Percentiles rank a stretch among this genome's conserved stretches.
Evolutionary conservation across 2,888 invertebrate species (phyloP).

Genomic region (Dyspetes luteomarginatus): DNA sequence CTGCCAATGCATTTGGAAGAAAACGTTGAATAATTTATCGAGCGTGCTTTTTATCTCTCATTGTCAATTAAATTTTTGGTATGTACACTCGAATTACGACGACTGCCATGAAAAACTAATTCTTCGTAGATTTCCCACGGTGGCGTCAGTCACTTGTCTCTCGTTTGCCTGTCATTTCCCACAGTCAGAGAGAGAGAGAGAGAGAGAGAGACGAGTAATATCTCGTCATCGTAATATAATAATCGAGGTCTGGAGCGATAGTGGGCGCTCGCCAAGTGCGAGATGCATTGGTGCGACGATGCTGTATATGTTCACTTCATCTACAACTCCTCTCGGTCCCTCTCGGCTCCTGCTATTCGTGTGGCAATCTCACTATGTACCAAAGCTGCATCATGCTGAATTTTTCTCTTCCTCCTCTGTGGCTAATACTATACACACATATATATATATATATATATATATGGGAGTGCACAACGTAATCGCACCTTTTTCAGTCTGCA

Average conservation of each 20-base stretch:
- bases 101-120: neutral
- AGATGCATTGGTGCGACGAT: slow-evolving; percentile 35
- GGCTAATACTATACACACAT: slow-evolving; percentile 61
- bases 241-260: slow-evolving; percentile 55
- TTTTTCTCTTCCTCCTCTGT: slow-evolving; percentile 52
- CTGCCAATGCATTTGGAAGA: too few species aligned
- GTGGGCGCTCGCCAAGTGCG: slow-evolving; percentile 39
- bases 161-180: neutral
- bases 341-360: slow-evolving; percentile 53
- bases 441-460: neutral
- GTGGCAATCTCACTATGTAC: slow-evolving; percentile 62
- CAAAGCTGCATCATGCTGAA: slow-evolving; percentile 34
- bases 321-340: slow-evolving; percentile 33
- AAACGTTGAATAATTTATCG: too few species aligned
- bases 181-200: neutral
- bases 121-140: slow-evolving; percentile 8
- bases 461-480: slow-evolving; percentile 25
- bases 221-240: slow-evolving; percentile 62
- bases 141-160: slow-evolving; percentile 25
- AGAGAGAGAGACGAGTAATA: slow-evolving; percentile 1
- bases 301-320: slow-evolving; percentile 53
- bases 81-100: neutral
- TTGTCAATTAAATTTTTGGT: neutral
- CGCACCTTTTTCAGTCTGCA: slow-evolving; percentile 13
- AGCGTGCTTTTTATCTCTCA: too few species aligned